phyloP scores from a whole-genome alignment of 2,888 invertebrate genomes.

The Calameuta idolon region DNA sequence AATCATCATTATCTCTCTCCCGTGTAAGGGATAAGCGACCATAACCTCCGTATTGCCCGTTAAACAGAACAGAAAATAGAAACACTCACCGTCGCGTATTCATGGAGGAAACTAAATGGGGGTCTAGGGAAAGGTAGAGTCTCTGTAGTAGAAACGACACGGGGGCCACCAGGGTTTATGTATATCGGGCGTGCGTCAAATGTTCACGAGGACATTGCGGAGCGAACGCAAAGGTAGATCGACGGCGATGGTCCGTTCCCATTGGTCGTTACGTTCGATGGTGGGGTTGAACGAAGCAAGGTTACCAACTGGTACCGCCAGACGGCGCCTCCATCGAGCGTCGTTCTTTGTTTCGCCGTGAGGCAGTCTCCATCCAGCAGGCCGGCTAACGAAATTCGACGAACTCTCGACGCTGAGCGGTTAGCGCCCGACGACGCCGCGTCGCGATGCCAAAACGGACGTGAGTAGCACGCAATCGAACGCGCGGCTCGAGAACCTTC shows the following conservation, averaged over 20 bases:
- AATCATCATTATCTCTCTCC: too few relatives aligned
- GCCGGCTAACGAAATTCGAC: constrained; percentile 44
- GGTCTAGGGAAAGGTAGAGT: too few relatives aligned
- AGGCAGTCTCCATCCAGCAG: constrained; percentile 45
- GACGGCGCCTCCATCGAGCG: constrained; percentile 54
- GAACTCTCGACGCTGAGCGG: constrained; percentile 18
- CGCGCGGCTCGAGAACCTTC: constrained; percentile 15
- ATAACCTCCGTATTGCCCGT: too few relatives aligned
- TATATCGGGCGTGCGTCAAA: constrained; percentile 17
- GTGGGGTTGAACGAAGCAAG: neutral
- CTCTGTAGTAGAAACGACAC: too few relatives aligned
- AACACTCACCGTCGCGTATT: too few relatives aligned
- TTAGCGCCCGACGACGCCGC: constrained; percentile 16
- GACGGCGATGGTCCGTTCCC: constrained; percentile 27
- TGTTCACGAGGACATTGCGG: constrained; percentile 32
- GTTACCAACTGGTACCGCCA: constrained; percentile 22
- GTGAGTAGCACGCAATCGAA: constrained; percentile 13
- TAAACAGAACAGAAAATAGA: too few relatives aligned
- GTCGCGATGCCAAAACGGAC: constrained; percentile 28
- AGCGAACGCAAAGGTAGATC: constrained; percentile 25
- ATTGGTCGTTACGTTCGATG: neutral
- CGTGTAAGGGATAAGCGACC: too few relatives aligned
- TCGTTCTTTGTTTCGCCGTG: constrained; percentile 63
- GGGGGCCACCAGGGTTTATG: too few relatives aligned
- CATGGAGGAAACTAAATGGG: too few relatives aligned